Conservation (phyloP, 2,888 invertebrate species). For the Troilus luridus region DNA sequence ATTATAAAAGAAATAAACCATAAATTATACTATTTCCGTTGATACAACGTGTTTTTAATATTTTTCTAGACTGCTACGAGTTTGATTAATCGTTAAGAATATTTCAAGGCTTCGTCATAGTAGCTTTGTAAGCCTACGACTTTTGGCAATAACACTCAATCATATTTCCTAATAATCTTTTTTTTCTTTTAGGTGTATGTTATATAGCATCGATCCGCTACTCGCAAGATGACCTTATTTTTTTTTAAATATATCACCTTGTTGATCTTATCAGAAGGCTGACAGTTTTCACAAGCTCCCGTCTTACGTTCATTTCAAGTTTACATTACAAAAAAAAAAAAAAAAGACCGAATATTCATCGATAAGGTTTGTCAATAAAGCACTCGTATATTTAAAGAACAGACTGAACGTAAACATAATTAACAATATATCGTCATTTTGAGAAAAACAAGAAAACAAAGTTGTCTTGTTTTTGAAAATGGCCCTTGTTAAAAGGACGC, state of each 20-base stretch:
- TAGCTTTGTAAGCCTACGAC: neutral
- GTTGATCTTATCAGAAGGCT: neutral
- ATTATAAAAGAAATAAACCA: neutral
- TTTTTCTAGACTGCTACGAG: neutral
- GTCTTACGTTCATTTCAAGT: neutral
- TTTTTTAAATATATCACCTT: neutral
- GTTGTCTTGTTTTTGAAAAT: conserved; percentile 42
- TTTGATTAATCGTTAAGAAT: neutral
- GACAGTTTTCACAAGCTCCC: neutral
- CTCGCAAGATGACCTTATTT: neutral
- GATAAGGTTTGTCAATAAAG: neutral
- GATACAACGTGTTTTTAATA: neutral
- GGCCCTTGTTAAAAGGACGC: neutral
- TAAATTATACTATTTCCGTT: neutral
- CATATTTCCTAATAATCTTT: neutral
- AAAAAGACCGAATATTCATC: neutral
- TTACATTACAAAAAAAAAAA: neutral
- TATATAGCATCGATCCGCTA: neutral
- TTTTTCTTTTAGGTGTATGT: neutral
- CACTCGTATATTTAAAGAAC: neutral
- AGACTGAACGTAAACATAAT: conserved; percentile 38
- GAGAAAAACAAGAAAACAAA: conserved; percentile 36
- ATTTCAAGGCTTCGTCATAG: neutral
- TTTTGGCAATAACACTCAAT: conserved; percentile 8
- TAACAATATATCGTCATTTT: conserved; percentile 26